Base-by-base conservation (phyloP, 2,888 invertebrate species). In the Chydorus sphaericus region DNA sequence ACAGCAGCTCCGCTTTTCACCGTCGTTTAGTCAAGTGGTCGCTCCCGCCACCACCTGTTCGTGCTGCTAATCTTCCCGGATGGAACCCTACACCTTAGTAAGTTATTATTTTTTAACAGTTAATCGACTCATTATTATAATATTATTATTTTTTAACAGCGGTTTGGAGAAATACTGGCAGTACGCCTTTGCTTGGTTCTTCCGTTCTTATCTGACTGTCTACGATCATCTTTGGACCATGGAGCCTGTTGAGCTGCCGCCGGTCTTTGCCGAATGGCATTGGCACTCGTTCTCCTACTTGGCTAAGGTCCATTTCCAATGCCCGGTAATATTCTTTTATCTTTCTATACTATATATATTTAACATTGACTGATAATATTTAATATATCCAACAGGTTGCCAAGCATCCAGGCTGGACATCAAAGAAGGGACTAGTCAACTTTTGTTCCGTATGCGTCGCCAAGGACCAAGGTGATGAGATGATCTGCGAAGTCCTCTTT, bases 331-430 rank as follows among this genome's bases (percentile, higher is more conserved):
- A n/a, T n/a, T n/a, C n/a, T n/a, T n/a, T n/a, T n/a, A n/a, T n/a
- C n/a, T n/a, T n/a, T n/a, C n/a, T n/a, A n/a, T n/a, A n/a, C n/a
- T n/a, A n/a, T n/a, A n/a, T n/a, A n/a, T n/a, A n/a, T n/a, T n/a
- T n/a, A n/a, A n/a, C n/a, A n/a, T n/a, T n/a, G n/a, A n/a, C n/a
- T n/a, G n/a, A n/a, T n/a, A n/a, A n/a, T n/a, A n/a, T n/a, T n/a
- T n/a, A n/a, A n/a, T n/a, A n/a, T n/a, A n/a, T n/a, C n/a, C n/a
- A n/a, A n/a, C n/a, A n/a, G n/a, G n/a, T n/a, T n/a, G n/a, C n/a
- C n/a, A n/a, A n/a, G n/a, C n/a, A n/a, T n/a, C 70, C 72, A 59
- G 71, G 71, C 2, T 73, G 73, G 73, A 73, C 73, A 3, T 71
- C 71, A 4, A 73, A 73, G 73, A 73, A 72, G 61, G 73, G 73